Percentiles rank a stretch among this genome's conserved stretches.
phyloP scores from a whole-genome alignment of 2,797 vertebrate genomes.

The Molossus alvarezi region DNA sequence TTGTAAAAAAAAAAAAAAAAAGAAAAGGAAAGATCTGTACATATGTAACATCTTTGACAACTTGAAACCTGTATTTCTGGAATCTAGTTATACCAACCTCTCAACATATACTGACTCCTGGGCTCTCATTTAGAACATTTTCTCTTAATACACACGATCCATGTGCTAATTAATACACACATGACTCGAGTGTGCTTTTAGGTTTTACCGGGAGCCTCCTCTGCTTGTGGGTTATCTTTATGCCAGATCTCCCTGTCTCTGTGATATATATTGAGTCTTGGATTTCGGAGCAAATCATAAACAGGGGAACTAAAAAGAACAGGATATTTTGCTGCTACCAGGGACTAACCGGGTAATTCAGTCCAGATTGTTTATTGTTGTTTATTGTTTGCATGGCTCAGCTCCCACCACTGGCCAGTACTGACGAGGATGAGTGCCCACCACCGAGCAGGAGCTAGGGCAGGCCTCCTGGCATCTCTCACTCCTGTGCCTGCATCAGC shows the following conservation, averaged over 20 bases:
- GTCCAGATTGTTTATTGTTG: slow-evolving; percentile 19
- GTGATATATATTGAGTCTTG: neutral
- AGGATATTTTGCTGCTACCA: slow-evolving; percentile 28
- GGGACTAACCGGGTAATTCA: neutral
- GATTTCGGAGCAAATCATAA: slow-evolving; percentile 33
- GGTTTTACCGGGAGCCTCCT: neutral
- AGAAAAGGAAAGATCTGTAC: neutral
- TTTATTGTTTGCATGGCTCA: slow-evolving; percentile 10
- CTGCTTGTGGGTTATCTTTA: neutral
- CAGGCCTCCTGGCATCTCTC: neutral
- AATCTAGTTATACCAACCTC: neutral
- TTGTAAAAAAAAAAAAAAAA: neutral
- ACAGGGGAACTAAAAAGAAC: slow-evolving; percentile 17
- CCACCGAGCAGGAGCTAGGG: neutral
- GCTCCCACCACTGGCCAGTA: neutral
- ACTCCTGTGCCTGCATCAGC: neutral
- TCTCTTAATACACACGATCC: neutral
- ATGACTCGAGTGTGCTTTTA: neutral
- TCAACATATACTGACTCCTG: neutral
- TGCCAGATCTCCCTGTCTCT: neutral
- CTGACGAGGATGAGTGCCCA: rapidly evolving
- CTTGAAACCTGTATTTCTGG: neutral
- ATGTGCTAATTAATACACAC: neutral
- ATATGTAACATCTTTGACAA: slow-evolving; percentile 8
- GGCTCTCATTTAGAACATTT: neutral